Base-by-base conservation (phyloP, 2,888 invertebrate genomes). In the Plagodis pulveraria region DNA sequence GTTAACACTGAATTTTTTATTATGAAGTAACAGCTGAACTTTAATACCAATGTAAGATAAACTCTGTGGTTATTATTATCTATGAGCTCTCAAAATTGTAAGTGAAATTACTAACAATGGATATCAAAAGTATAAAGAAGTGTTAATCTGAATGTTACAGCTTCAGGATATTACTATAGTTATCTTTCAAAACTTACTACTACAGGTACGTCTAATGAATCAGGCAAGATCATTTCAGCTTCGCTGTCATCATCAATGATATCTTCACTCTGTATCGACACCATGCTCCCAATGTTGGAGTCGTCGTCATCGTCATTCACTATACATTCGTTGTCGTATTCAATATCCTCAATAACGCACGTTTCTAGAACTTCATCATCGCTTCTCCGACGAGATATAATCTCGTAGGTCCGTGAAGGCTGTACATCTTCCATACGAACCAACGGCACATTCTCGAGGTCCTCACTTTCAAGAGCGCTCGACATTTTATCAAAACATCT, bases 351-450 rank as follows among this genome's bases (percentile, higher is more conserved):
- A 8, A 83, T 72, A 6, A 83, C 70, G 66, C 74, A 81, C 0
- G 81, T 77, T 44, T 82, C 86, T 43, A 80, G 64, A 0, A 75
- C 73, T 48, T 76, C 76, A 6, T 71, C 72, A 11, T 72, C 65
- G 8, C 65, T 67, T n/a, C 54, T 55, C 5, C 62, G 50, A 32
- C 62, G 58, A 2, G 49, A 57, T 22, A 59, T 50, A 22, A 71
- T 54, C 10, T 74, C 76, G 38, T 78, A 56, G 41, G 74, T 64
- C 56, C 79, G 78, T 0, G 85, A 80, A 5, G 90, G 89, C 60
- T 89, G 89, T 0, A 90, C 84, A 52, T 90, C 91, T 50, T 84
- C 86, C 89, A 90, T 87, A 50, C 87, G 84, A 38, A 90, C 90
- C 32, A 89, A 72, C 22, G 85, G 83, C n/a, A 89, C 82, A 71